Base-by-base conservation (phyloP, 2,888 invertebrate species). In the Drosophila monieri region DNA sequence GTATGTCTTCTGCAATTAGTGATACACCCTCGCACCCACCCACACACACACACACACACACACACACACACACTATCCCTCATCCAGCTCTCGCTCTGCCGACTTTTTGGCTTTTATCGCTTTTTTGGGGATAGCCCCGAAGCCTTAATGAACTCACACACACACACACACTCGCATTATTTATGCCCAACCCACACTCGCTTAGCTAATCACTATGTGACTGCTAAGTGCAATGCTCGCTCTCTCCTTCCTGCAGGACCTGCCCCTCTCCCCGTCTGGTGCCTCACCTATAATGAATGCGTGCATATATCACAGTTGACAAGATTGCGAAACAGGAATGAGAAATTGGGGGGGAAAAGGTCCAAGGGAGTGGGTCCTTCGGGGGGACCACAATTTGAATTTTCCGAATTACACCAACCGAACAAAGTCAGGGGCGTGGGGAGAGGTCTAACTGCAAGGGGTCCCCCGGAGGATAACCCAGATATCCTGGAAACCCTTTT, bases 1-100 rank as follows among this genome's bases (percentile, higher is more conserved):
- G 53, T 54, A 62, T 73, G 57, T 73, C 52, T 68, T 67, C 56
- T 76, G 78, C 81, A 80, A 80, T 80, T 80, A 80, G 80, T 85
- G 58, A 61, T 62, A 73, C 78, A 67, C 55, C 44, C 25, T 39
- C 49, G 18, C 39, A 49, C 35, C 10, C 12, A 41, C 44, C 32
- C 56, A 48, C 55, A 41, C 39, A 6, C 14, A 6, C n/a, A 73
- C 78, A 67, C 55, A 48, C 25, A 30, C 49, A 14, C 39, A 49
- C 35, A 8, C 12, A 41, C 44, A 23, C 56, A 48, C 55, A 41
- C 43, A 43, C 43, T 12, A 9, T 9, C 21, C 9, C 12, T 9
- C 4, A 41, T 2, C 39, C 18, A 10, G 6, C 37, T 14, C 37
- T 2, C 6, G n/a, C 3, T 14, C 10, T 18, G 39, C 18, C 35